These are phyloP conservation scores for Lampris incognitus DNA, from an alignment of 2,113 vertebrate species.

Conservation along the genomic window DNA sequence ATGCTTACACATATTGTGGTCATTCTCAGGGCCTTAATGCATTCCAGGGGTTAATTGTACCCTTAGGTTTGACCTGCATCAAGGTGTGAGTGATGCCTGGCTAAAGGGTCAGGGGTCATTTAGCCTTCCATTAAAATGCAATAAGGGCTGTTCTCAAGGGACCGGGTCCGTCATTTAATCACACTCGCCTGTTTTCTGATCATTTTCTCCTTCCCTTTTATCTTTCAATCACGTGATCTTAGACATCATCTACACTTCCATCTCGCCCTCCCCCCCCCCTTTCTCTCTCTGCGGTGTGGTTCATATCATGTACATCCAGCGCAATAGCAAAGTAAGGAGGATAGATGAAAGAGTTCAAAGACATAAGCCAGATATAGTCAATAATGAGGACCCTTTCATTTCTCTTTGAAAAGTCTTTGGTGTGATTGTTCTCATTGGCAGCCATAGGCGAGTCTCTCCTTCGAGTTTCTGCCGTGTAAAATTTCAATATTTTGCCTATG, in stretches of 20 bases:
- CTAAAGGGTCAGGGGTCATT: conserved; percentile 63
- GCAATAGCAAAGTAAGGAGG: conserved; percentile 42
- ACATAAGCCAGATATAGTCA: conserved; percentile 43
- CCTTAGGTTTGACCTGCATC: conserved; percentile 56
- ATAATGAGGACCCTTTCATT: conserved; percentile 57
- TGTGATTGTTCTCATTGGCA: conserved; percentile 38
- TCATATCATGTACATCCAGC: conserved; percentile 22
- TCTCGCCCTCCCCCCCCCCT: conserved; percentile 31
- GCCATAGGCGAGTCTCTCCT: conserved; percentile 39
- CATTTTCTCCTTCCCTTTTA: conserved; percentile 60
- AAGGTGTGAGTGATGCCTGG: conserved; percentile 59
- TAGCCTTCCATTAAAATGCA: conserved; percentile 73
- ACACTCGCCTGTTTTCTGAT: conserved; percentile 54
- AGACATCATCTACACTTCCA: conserved; percentile 40
- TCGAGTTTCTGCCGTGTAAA: conserved; percentile 28
- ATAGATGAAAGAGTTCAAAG: conserved; percentile 69
- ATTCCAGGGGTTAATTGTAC: conserved; percentile 26
- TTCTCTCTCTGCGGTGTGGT: conserved; percentile 17
- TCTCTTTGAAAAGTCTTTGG: conserved; percentile 49
- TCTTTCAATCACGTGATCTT: conserved; percentile 72
- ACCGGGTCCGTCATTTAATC: conserved; percentile 65
- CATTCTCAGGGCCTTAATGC: conserved; percentile 58
- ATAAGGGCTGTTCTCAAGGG: conserved; percentile 58
- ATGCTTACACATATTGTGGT: conserved; percentile 28
- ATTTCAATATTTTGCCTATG: conserved; percentile 52